Evolutionary conservation across 2,888 invertebrate species (phyloP).

Genomic region (Malthinus seriepunctatus): DNA sequence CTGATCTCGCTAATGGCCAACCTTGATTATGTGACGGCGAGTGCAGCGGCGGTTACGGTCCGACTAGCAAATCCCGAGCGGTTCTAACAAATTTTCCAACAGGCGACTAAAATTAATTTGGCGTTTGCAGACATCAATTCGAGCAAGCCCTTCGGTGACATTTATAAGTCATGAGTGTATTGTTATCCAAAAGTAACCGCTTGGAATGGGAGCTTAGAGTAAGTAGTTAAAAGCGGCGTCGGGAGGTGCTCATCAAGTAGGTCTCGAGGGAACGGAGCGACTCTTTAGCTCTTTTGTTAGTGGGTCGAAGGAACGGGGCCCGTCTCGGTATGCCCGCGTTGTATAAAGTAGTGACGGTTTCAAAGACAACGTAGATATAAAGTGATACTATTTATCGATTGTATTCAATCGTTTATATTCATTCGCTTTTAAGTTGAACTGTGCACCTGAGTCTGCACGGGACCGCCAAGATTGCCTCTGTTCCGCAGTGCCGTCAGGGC

Average conservation of each 20-base stretch:
- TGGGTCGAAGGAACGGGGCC: slow-evolving; percentile 30
- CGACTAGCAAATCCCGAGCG: slow-evolving; percentile 41
- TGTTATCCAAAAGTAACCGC: slow-evolving; percentile 53
- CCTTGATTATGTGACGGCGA: slow-evolving; percentile 28
- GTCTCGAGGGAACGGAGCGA: slow-evolving; percentile 47
- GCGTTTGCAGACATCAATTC: slow-evolving; percentile 54
- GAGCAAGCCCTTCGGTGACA: slow-evolving; percentile 54
- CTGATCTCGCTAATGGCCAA: slow-evolving; percentile 41
- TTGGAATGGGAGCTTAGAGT: slow-evolving; percentile 45
- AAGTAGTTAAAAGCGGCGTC: slow-evolving; percentile 53
- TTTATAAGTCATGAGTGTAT: slow-evolving; percentile 56
- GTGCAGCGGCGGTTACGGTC: slow-evolving; percentile 26
- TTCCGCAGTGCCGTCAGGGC: slow-evolving; percentile 36
- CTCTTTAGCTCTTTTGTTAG: slow-evolving; percentile 47
- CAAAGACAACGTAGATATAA: slow-evolving; percentile 37
- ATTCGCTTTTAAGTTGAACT: slow-evolving; percentile 42
- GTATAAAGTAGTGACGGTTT: slow-evolving; percentile 33
- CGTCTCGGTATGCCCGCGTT: slow-evolving; percentile 22
- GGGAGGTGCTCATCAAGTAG: slow-evolving; percentile 52
- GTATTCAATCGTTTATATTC: slow-evolving; percentile 46
- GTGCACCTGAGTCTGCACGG: slow-evolving; percentile 43
- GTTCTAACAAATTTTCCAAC: slow-evolving; percentile 53
- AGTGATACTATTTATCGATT: slow-evolving; percentile 44
- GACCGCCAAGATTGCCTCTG: slow-evolving; percentile 40
- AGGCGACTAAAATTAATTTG: slow-evolving; percentile 54